Percentiles rank a stretch among this genome's conserved stretches.
These are phyloP conservation scores for Papilio polyxenes DNA, from an alignment of 1,140 invertebrate genomes.

Conservation along the genomic window DNA sequence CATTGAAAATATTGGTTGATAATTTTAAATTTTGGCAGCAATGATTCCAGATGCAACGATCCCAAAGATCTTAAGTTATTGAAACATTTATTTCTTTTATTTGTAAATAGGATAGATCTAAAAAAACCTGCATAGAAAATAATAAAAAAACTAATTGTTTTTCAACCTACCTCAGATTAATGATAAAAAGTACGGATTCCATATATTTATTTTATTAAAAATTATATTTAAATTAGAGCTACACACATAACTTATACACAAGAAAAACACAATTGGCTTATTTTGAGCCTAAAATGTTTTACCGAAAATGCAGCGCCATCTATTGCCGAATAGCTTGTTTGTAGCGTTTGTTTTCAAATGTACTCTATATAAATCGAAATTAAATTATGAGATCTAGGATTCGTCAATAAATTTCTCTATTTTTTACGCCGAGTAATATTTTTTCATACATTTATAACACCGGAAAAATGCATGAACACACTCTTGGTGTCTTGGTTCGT, in stretches of 20 bases:
- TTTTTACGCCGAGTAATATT: no score
- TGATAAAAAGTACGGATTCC: background rate
- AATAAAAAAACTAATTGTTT: background rate
- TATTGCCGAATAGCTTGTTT: conserved; percentile 15
- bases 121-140: background rate
- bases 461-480: no score
- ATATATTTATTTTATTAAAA: background rate
- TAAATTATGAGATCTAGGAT: no score
- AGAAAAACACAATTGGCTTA: no score
- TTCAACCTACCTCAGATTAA: background rate
- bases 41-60: background rate
- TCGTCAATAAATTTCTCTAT: no score
- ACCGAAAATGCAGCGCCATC: background rate
- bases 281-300: no score
- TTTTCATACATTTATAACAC: background rate
- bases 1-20: background rate
- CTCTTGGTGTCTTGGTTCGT: no score
- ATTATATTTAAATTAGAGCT: background rate
- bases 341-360: background rate
- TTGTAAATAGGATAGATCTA: no score
- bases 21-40: background rate
- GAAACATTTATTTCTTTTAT: no score
- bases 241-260: no score
- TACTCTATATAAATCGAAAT: no score
- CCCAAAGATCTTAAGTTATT: no score